Base-by-base conservation (phyloP, 2,113 vertebrate genomes). In the Sebastes schlegelii region DNA sequence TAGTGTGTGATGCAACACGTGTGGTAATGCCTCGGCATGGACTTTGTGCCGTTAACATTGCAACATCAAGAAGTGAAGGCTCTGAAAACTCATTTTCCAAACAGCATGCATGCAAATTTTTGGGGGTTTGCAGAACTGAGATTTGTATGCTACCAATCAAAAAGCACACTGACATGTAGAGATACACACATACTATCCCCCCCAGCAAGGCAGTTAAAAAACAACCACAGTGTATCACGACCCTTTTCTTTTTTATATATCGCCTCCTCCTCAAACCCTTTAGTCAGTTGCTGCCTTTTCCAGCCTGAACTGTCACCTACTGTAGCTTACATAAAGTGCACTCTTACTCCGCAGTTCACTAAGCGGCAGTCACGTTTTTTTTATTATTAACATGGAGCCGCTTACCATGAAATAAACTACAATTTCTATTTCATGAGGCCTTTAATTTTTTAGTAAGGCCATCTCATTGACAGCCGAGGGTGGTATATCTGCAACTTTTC, bases 221-320 rank as follows among this genome's bases (percentile, higher is more conserved):
- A 85, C 26, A 86, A 68, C 40, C 61, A 52, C 40, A 11, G 52
- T 71, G 57, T 34, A 71, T 74, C 67, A 58, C 9, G 4, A 60
- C 72, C 48, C 16, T 62, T 69, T 74, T 62, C 8, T 65, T 70
- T 77, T 80, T 85, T 86, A 34, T 34, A 34, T 45, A 67, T 64
- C 60, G 61, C 78, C 80, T 84, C 83, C 74, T 82, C 84, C 83
- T 88, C 51, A 86, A 90, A 85, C 73, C 74, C 63, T 86, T 68
- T 55, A 77, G 76, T 73, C 62, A 72, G 48, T 54, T 80, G 48
- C 74, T 48, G 75, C 71, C 43, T 74, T 82, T 80, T 71, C 17
- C 67, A 83, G 75, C 48, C 58, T 83, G 62, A 88, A 89, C 86
- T 61, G 52, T 82, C 80, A 82, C 78, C 75, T 67, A 19, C 61